Conservation (phyloP, 1,140 invertebrate genomes). For the Parapsyche elsis region DNA sequence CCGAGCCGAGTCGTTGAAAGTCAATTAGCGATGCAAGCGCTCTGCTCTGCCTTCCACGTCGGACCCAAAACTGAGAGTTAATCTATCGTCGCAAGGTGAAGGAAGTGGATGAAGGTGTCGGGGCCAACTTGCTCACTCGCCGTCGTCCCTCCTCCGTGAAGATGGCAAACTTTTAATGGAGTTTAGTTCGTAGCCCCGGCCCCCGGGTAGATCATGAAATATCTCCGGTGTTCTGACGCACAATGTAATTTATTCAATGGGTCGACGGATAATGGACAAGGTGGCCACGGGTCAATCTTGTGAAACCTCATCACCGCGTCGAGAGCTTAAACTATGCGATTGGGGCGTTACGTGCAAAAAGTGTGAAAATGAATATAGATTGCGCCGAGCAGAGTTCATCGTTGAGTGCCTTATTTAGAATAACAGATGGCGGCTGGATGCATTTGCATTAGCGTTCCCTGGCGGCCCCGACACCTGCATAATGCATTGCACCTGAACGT, state of each 20-base stretch:
- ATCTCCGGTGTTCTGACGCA: slow-evolving; percentile 23
- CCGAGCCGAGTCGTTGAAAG: slow-evolving; percentile 14
- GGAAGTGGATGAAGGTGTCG: slow-evolving; percentile 22
- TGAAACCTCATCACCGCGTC: not conserved
- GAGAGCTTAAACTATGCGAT: not conserved
- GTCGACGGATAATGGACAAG: slow-evolving; percentile 19
- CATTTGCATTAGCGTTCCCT: slow-evolving; percentile 34
- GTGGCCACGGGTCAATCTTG: not conserved
- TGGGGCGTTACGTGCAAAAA: not conserved
- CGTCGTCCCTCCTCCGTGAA: slow-evolving; percentile 1
- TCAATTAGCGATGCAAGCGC: slow-evolving; percentile 39
- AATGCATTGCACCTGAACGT: slow-evolving; percentile 25
- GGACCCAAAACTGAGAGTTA: slow-evolving; percentile 36
- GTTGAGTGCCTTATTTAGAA: slow-evolving; percentile 35
- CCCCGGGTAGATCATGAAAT: slow-evolving; percentile 10
- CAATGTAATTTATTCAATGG: slow-evolving; percentile 29
- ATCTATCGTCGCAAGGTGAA: slow-evolving; percentile 12
- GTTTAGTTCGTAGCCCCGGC: not conserved
- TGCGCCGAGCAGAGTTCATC: not conserved
- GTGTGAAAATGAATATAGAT: slow-evolving; percentile 12
- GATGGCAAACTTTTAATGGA: slow-evolving; percentile 46
- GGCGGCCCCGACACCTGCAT: slow-evolving; percentile 34
- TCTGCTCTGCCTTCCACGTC: not conserved
- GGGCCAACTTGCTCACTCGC: not conserved
- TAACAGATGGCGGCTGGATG: slow-evolving; percentile 40